phyloP scores from a whole-genome alignment of 1,140 invertebrate species.

The Brachionus koreanus region DNA sequence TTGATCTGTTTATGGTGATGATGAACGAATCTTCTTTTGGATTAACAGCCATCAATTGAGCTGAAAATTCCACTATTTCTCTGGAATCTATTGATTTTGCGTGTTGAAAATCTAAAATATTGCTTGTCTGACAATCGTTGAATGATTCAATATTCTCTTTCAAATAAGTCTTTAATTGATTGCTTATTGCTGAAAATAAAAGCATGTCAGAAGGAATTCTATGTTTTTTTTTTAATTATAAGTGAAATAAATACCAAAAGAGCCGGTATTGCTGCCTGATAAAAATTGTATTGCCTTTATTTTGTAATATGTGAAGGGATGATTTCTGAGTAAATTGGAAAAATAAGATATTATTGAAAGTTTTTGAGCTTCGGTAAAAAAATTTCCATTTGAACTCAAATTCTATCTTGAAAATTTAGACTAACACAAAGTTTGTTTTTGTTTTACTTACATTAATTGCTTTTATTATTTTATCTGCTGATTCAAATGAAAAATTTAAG shows the following conservation, averaged over 20 bases:
- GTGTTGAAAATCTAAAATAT: background rate
- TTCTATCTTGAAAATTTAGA: background rate
- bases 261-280: background rate
- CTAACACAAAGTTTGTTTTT: background rate
- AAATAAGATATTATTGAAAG: background rate
- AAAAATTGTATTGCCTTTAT: background rate
- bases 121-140: background rate
- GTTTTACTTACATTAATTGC: background rate
- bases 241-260: background rate
- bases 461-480: conserved; percentile 13
- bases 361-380: background rate
- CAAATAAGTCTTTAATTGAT: background rate
- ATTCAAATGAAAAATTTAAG: background rate
- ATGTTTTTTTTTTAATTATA: too few species aligned
- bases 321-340: background rate
- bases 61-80: background rate
- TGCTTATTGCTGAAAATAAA: background rate
- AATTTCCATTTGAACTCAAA: background rate
- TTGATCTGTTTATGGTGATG: background rate
- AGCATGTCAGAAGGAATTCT: too few species aligned
- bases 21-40: background rate
- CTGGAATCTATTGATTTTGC: background rate
- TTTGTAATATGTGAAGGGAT: background rate
- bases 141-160: background rate
- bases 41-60: background rate